Percentiles rank a stretch among this genome's conserved stretches.
These are phyloP conservation scores for Poecilus cupreus DNA, from an alignment of 2,888 invertebrate genomes.

Conservation along the genomic window DNA sequence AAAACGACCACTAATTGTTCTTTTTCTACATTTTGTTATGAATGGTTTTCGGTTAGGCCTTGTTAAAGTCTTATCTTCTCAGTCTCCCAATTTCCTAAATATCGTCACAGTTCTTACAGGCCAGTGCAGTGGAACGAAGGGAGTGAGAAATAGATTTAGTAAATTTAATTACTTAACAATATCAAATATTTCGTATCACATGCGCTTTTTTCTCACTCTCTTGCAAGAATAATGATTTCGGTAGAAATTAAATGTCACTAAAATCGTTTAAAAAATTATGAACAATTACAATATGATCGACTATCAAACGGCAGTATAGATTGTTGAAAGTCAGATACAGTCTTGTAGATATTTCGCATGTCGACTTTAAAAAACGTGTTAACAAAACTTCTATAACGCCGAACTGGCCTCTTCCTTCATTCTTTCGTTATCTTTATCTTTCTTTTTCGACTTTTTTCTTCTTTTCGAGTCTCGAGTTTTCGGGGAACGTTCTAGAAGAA, in stretches of 20 bases:
- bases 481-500: constrained; percentile 75
- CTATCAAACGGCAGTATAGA: constrained; percentile 59
- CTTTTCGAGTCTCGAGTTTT: constrained; percentile 74
- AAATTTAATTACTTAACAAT: constrained; percentile 4
- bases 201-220: constrained; percentile 52
- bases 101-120: constrained; percentile 49
- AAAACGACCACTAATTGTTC: constrained; percentile 50
- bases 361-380: constrained; percentile 1
- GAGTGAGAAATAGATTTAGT: constrained; percentile 42
- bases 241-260: constrained; percentile 36
- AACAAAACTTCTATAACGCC: constrained; percentile 68
- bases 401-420: constrained; percentile 73
- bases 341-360: constrained; percentile 54
- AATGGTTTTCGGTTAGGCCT: constrained; percentile 54
- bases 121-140: constrained; percentile 44
- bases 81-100: constrained; percentile 52
- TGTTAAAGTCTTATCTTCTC: constrained; percentile 54
- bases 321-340: constrained; percentile 56
- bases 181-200: constrained; percentile 55
- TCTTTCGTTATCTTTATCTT: constrained; percentile 69
- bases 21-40: constrained; percentile 36
- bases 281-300: constrained; percentile 53
- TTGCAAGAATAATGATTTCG: constrained; percentile 41
- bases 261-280: constrained; percentile 38
- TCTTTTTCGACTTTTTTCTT: constrained; percentile 73